Base-by-base conservation (phyloP, 2,113 vertebrate species). In the Ahaetulla prasina region DNA sequence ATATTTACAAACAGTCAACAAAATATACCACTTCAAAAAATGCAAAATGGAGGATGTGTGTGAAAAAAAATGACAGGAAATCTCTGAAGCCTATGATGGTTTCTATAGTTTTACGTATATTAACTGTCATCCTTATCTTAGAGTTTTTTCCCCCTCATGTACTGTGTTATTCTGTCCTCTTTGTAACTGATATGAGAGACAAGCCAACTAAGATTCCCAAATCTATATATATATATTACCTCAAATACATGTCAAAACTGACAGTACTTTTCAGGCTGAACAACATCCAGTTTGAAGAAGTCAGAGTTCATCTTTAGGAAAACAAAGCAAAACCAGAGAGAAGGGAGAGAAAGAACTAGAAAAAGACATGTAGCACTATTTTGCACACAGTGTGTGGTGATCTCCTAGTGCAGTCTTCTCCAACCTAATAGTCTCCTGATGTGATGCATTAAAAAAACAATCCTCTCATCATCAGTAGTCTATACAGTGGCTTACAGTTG, bases 61-160 rank as follows among this genome's bases (percentile, higher is more conserved):
- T 85, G 60, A 3, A 91, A 35, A 92, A 92, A 84, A 63, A 55
- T 92, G 94, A 95, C 94, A 93, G 92, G 93, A 96, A 96, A 91
- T 91, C 95, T 95, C 91, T 74, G 92, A 94, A 94, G 95, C 96
- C 90, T 95, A 93, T 20, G 30, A n/a, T 89, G 74, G 92, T 95
- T 97, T 95, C 93, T 92, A 93, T 85, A 94, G 95, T 92, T 54
- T 97, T 96, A 93, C 95, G 92, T n/a, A 96, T 97, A 95, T 94
- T 96, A 97, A 97, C 96, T 97, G 94, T 94, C 95, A 94, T 91
- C 94, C 96, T 97, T 96, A 96, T 90, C 94, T 74, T 93, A 85
- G 95, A 91, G 63, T 96, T 95, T 92, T 90, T 0, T 57, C 0
- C 54, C 54, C 52, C 84, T 85, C 86, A 18, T 87, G 55, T 94